Percentiles rank a stretch among this genome's conserved stretches.
phyloP scores from a whole-genome alignment of 1,140 invertebrate species.

The Dendrolimus punctatus region DNA sequence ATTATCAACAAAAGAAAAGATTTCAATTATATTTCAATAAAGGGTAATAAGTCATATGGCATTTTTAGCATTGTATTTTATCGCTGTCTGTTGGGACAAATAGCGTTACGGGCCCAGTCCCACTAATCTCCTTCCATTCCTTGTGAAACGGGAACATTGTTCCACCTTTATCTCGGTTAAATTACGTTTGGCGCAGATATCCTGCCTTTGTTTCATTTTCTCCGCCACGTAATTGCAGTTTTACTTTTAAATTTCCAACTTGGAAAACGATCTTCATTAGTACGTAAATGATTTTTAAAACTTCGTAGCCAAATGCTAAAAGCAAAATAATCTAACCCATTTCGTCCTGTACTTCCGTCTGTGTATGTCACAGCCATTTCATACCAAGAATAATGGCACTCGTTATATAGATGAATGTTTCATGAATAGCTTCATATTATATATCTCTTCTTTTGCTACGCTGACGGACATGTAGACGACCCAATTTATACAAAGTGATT shows the following conservation, averaged over 20 bases:
- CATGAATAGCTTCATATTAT: no score
- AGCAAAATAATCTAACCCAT: no score
- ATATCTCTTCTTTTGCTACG: no score
- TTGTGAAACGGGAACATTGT: slow-evolving; percentile 30
- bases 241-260: slow-evolving; percentile 15
- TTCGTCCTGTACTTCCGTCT: no score
- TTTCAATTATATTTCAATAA: no score
- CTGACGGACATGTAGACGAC: no score
- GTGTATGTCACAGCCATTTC: no score
- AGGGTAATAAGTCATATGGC: not conserved
- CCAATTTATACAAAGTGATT: no score
- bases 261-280: not conserved
- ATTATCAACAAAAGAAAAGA: no score
- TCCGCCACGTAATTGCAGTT: slow-evolving; percentile 14
- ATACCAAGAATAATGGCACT: no score
- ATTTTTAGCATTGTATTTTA: slow-evolving; percentile 15
- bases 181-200: slow-evolving; percentile 34
- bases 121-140: slow-evolving; percentile 33
- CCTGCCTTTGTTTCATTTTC: slow-evolving; percentile 13
- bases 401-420: no score
- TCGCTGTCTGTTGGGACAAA: slow-evolving; percentile 16
- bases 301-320: no score
- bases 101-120: slow-evolving; percentile 22
- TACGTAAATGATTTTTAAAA: not conserved
- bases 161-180: slow-evolving; percentile 42